Evolutionary conservation across 2,797 vertebrate species (phyloP).

Genomic region (Psittacula echo): DNA sequence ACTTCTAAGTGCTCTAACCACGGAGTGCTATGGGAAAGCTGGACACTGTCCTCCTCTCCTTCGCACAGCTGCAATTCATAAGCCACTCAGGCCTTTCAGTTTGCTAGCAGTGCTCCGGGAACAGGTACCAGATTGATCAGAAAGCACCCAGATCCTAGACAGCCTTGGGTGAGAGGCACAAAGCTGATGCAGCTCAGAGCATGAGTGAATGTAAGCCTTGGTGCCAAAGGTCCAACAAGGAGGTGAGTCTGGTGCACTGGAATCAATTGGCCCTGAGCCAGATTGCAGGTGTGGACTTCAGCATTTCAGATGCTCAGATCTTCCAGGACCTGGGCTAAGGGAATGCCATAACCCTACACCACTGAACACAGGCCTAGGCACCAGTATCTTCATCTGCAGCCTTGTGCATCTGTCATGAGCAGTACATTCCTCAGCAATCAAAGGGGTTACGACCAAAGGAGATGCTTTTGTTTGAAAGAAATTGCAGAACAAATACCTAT

Average conservation of each 20-base stretch:
- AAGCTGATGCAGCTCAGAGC: neutral
- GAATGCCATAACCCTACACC: accelerated
- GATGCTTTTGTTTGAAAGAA: neutral
- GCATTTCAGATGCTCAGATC: neutral
- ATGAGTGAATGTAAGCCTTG: neutral
- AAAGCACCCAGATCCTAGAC: neutral
- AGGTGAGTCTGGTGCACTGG: neutral
- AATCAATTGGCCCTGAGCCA: neutral
- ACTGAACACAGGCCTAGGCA: neutral
- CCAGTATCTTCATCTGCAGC: neutral
- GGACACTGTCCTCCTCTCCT: neutral
- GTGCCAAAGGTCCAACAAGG: neutral
- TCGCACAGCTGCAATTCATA: neutral
- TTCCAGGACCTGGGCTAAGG: neutral
- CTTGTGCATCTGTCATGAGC: neutral
- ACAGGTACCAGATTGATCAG: neutral
- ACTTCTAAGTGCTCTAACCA: neutral
- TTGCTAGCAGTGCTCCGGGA: neutral
- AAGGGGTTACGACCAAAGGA: neutral
- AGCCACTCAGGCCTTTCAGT: neutral
- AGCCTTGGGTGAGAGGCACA: neutral
- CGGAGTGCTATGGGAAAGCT: neutral
- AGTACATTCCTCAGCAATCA: neutral
- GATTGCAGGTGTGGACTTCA: neutral
- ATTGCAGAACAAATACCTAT: neutral